Evolutionary conservation across 2,113 vertebrate species (phyloP).

Genomic region (Psilopogon haemacephalus): DNA sequence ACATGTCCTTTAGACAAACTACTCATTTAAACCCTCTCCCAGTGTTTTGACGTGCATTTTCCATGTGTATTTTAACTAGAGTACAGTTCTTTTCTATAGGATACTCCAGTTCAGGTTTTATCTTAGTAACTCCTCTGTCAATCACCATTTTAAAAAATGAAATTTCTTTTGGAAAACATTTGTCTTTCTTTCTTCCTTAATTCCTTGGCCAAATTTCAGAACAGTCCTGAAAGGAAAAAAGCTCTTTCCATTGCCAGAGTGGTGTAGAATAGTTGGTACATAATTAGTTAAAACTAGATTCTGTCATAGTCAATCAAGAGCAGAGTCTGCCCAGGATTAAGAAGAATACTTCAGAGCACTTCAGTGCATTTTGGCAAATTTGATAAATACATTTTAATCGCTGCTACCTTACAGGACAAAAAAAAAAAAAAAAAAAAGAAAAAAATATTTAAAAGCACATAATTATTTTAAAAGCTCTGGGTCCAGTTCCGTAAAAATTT

Average conservation of each 20-base stretch:
- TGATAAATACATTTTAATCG: not conserved
- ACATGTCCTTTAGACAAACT: not conserved
- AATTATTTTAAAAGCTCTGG: conserved; percentile 5
- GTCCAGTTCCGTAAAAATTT: not conserved
- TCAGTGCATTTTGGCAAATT: not conserved
- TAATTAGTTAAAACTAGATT: not conserved
- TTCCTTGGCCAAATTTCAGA: not conserved
- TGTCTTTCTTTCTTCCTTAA: not conserved
- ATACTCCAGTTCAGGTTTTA: not conserved
- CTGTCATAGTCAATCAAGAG: not conserved
- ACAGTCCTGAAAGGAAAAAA: not conserved
- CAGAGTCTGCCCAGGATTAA: not conserved
- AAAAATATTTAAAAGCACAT: not conserved
- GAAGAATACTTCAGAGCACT: not conserved
- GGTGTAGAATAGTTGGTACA: not conserved
- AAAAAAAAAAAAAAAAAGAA: not conserved
- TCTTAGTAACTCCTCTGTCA: not conserved
- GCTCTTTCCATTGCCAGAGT: not conserved
- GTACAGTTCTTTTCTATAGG: not conserved
- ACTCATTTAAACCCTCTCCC: not conserved
- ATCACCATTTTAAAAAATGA: not conserved
- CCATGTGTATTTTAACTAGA: not conserved
- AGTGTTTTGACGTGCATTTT: not conserved
- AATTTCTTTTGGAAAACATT: not conserved
- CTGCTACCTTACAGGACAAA: not conserved